Percentiles rank a stretch among this genome's conserved stretches.
Conservation (phyloP, 2,888 invertebrate species). For the Caradrina clavipalpis region DNA sequence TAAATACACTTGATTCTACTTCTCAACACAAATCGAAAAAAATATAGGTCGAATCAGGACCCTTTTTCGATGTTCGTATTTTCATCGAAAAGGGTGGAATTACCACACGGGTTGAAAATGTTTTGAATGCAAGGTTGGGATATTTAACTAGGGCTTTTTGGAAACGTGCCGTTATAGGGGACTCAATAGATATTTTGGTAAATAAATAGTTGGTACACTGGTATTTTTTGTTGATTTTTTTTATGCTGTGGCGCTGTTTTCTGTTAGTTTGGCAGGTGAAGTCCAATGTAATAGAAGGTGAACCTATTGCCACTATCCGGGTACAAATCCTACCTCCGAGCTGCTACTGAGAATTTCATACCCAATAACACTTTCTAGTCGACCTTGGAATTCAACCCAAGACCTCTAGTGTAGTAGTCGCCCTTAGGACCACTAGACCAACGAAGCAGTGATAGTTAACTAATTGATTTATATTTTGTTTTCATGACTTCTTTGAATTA, state of each 20-base stretch:
- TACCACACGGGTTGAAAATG: constrained; percentile 51
- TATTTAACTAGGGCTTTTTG: constrained; percentile 65
- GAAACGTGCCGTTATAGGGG: constrained; percentile 27
- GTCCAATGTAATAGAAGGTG: no score
- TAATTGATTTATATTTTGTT: no score
- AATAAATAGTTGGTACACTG: constrained; percentile 16
- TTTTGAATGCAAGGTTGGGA: constrained; percentile 65
- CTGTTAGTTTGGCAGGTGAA: no score
- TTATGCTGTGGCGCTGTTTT: background rate
- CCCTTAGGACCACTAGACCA: no score
- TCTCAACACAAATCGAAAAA: constrained; percentile 42
- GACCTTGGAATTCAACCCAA: no score
- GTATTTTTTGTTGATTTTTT: constrained; percentile 10
- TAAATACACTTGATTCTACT: constrained; percentile 31
- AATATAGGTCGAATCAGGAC: constrained; percentile 30
- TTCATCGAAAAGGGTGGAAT: constrained; percentile 44
- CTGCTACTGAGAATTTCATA: no score
- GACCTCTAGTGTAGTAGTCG: no score
- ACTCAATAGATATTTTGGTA: constrained; percentile 35
- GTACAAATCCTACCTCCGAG: no score
- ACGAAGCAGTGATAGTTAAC: no score
- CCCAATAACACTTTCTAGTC: no score
- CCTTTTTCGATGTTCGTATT: constrained; percentile 35
- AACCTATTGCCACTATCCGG: no score
- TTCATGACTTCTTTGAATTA: no score